Evolutionary conservation across 2,113 vertebrate genomes (phyloP).

Genomic region (Naja naja): DNA sequence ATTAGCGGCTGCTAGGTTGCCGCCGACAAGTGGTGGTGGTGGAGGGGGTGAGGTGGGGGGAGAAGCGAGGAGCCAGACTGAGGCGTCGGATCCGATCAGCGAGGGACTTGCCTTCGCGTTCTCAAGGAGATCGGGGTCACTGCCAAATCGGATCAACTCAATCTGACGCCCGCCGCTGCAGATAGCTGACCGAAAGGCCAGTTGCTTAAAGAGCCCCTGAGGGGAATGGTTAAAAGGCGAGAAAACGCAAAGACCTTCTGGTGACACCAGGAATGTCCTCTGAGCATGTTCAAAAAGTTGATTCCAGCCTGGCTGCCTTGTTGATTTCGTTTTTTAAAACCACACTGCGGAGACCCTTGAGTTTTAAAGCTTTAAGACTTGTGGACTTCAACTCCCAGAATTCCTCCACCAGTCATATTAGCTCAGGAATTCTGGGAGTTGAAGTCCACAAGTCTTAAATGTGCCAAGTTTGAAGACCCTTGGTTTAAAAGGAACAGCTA

Average conservation of each 20-base stretch:
- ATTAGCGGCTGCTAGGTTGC: conserved; percentile 56
- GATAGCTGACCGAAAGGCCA: not conserved
- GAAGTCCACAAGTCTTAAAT: too few relatives aligned
- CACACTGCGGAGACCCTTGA: not conserved
- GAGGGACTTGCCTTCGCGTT: not conserved
- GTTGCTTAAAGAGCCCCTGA: not conserved
- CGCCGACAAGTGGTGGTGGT: too few relatives aligned
- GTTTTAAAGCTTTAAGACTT: too few relatives aligned
- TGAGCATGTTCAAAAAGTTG: not conserved
- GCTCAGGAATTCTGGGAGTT: too few relatives aligned
- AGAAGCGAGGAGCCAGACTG: not conserved
- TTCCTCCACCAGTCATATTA: too few relatives aligned
- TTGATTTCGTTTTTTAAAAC: not conserved
- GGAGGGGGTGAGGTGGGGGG: not conserved
- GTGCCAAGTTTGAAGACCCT: too few relatives aligned
- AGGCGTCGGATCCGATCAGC: not conserved
- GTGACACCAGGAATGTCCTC: not conserved
- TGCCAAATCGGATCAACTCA: conserved; percentile 7
- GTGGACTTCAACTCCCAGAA: too few relatives aligned
- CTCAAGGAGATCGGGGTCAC: not conserved
- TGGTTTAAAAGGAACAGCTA: not conserved
- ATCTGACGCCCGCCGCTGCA: not conserved
- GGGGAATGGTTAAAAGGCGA: not conserved
- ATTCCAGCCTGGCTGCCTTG: not conserved
- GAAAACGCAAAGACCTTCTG: not conserved